Conservation (phyloP, 2,113 vertebrate genomes). For the Macroglossus sobrinus region DNA sequence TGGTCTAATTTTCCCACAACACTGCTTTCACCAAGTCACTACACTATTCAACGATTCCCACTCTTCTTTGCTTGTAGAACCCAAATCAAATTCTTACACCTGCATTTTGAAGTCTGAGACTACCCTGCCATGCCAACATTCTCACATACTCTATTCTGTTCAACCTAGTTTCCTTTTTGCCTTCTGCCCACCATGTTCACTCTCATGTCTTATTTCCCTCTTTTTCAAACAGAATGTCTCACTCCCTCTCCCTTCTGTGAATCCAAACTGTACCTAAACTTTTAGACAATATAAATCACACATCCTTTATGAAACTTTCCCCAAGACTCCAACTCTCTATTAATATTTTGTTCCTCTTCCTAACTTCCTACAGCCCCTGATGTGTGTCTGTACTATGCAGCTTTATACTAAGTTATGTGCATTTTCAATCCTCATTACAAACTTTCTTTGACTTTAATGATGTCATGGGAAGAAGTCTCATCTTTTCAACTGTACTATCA, state of each 20-base stretch:
- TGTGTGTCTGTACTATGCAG: neutral
- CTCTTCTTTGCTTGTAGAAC: constrained; percentile 5
- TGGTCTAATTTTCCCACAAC: constrained; percentile 47
- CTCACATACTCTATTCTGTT: neutral
- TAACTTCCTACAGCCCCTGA: neutral
- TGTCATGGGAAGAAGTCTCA: neutral
- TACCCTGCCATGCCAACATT: neutral
- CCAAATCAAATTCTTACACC: constrained; percentile 8
- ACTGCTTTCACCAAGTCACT: neutral
- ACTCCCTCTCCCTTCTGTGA: neutral
- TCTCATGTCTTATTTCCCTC: neutral
- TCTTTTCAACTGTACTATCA: neutral
- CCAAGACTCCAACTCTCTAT: neutral
- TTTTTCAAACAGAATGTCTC: neutral
- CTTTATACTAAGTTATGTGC: neutral
- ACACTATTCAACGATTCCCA: neutral
- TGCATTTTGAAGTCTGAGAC: neutral
- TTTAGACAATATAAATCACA: neutral
- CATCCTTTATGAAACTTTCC: neutral
- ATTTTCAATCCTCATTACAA: neutral
- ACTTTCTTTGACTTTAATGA: neutral
- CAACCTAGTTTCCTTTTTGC: neutral
- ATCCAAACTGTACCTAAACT: neutral
- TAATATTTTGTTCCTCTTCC: neutral
- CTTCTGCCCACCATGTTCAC: neutral